Evolutionary conservation across 2,888 invertebrate genomes (phyloP), one percentile per base, ranked within the genome.

Genomic region (Drosophila ochracea): DNA sequence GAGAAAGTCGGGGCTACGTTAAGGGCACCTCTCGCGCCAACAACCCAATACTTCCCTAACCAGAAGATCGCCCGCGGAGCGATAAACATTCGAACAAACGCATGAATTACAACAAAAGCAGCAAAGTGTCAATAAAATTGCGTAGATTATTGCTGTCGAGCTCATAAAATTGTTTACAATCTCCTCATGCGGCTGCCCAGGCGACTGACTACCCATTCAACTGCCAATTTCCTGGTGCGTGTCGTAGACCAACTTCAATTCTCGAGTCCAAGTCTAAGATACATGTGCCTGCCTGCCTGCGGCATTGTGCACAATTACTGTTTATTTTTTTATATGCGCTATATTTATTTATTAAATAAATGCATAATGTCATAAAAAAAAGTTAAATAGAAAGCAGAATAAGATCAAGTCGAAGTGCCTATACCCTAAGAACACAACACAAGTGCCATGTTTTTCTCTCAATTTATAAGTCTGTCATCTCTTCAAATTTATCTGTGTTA

Each of bases 341-440:
- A 89, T 91, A 90, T 79, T 84, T 88, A 89, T 91, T 91, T 91
- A 91, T 91, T 87, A 87, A 86, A 86, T 82, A 90, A 91, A 90
- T 85, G 85, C 91, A 91, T 25, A 90, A 83, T 47, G 73, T 73
- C n/a, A 37, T 55, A 37, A 76, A 79, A 75, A 5, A 76, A 76
- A 49, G 70, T 57, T 52, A 41, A 31, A 66, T 33, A 52, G 49
- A 62, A 62, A 43, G 61, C 65, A 33, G 9, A 10, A 10, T 4
- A 9, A 13, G 10, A 4, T 4, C 25, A 59, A 41, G 16, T 13
- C 76, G 76, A 41, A 25, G 5, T 16, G 10, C 5, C 4, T n/a
- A 64, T 72, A 50, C 76, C n/a, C 76, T 76, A 47, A 4, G 5
- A 59, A 13, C 19, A 5, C 1, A 13, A 7, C 2, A 1, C 11